A percentile compares a stretch with the other conserved stretches of the same genome.
These are phyloP conservation scores for Molothrus ater DNA, from an alignment of 2,797 vertebrate species.

Conservation along the genomic window DNA sequence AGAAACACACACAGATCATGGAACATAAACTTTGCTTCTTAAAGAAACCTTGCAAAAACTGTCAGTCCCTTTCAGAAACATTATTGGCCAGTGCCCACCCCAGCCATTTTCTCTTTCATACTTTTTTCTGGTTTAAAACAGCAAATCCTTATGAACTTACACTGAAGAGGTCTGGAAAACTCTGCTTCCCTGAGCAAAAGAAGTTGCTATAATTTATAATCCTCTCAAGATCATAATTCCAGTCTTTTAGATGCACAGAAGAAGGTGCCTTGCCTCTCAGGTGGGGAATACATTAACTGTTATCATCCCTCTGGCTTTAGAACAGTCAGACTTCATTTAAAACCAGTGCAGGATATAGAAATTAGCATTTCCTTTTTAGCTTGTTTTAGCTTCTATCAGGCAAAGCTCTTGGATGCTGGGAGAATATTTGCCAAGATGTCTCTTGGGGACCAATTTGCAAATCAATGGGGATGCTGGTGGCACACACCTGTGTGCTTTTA, in stretches of 20 bases:
- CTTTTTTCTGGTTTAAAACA: neutral
- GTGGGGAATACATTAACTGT: neutral
- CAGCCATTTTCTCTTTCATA: neutral
- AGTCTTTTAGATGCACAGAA: neutral
- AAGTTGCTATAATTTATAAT: neutral
- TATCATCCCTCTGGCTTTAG: neutral
- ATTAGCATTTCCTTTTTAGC: neutral
- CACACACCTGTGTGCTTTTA: neutral
- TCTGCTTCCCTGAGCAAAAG: neutral
- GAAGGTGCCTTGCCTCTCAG: neutral
- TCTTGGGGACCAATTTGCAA: slow-evolving; percentile 11
- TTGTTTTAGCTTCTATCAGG: neutral
- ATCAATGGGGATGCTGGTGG: neutral
- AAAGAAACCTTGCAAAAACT: neutral
- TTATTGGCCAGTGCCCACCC: neutral
- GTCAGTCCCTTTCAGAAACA: neutral
- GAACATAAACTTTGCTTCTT: neutral
- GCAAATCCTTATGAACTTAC: neutral
- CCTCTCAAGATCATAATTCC: neutral
- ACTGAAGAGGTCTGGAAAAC: neutral
- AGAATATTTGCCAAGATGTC: neutral
- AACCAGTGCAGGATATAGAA: neutral
- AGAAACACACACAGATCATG: neutral
- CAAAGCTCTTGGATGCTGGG: neutral
- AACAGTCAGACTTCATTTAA: slow-evolving; percentile 12